phyloP scores from a whole-genome alignment of 2,113 vertebrate genomes.

The Bufo bufo region DNA sequence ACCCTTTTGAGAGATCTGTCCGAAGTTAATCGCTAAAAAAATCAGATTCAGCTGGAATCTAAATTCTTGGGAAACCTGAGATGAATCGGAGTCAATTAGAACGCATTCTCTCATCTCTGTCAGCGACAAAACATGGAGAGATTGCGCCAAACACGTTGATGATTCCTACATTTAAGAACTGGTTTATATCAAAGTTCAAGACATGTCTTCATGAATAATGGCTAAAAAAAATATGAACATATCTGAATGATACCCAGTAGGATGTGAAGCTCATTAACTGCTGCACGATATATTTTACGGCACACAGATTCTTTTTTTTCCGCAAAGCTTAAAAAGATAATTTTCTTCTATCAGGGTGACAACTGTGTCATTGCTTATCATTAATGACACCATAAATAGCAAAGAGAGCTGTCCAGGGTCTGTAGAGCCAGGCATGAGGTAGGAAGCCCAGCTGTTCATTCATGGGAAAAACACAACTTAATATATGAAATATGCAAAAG shows the following conservation, averaged over 20 bases:
- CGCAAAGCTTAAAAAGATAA: not conserved
- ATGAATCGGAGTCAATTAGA: too few relatives aligned
- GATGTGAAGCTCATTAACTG: not conserved
- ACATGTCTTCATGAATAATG: not conserved
- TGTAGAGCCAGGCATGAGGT: conserved; percentile 16
- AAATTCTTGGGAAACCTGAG: too few relatives aligned
- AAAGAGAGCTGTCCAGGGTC: not conserved
- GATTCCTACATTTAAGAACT: not conserved
- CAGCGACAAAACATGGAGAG: not conserved
- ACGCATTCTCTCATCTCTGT: not conserved
- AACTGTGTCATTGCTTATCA: conserved; percentile 27
- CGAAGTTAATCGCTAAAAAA: too few relatives aligned
- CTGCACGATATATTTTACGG: not conserved
- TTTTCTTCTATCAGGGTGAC: conserved; percentile 5
- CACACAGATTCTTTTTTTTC: not conserved
- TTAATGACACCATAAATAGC: conserved; percentile 20
- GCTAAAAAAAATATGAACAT: conserved; percentile 21
- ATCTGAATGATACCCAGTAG: not conserved
- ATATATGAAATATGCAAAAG: not conserved
- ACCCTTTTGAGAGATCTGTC: too few relatives aligned
- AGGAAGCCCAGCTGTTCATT: conserved; percentile 26
- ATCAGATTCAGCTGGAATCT: too few relatives aligned
- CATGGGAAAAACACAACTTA: conserved; percentile 25
- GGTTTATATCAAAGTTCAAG: not conserved
- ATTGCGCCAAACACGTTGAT: not conserved